Conservation (phyloP, 2,888 invertebrate species). For the Agonopterix arenella region DNA sequence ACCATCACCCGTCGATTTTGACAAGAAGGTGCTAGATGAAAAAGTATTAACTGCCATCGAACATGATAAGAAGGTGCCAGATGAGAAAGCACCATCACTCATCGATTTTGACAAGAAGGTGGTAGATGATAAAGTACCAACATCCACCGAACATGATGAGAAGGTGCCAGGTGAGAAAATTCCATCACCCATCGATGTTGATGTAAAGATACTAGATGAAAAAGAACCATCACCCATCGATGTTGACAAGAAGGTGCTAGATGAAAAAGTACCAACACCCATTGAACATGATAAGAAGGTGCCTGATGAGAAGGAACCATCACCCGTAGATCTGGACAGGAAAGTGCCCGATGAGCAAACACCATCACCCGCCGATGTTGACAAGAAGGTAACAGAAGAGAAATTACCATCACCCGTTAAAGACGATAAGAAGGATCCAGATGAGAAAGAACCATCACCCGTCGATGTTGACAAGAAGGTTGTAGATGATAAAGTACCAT, state of each 20-base stretch:
- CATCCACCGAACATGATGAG: slow-evolving; percentile 1
- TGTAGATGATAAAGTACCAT: slow-evolving; percentile 1
- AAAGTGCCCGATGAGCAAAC: neutral
- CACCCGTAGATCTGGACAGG: neutral
- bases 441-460: neutral
- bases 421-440: neutral
- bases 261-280: slow-evolving; percentile 8
- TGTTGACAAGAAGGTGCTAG: neutral
- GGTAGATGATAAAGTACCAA: slow-evolving; percentile 4
- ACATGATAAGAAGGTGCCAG: slow-evolving; percentile 9
- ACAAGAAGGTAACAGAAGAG: neutral
- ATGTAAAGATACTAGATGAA: neutral
- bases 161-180: slow-evolving; percentile 9
- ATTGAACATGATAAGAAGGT: neutral
- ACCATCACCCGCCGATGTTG: neutral
- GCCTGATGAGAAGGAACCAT: neutral
- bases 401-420: neutral
- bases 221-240: neutral
- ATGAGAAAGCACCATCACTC: slow-evolving; percentile 6
- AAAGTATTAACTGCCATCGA: slow-evolving; percentile 4
- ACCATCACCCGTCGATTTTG: slow-evolving; percentile 2
- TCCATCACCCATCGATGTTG: slow-evolving; percentile 1
- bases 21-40: slow-evolving; percentile 6
- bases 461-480: neutral
- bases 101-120: neutral